Base-by-base conservation (phyloP, 2,888 invertebrate genomes). In the Drosophila borborema region DNA sequence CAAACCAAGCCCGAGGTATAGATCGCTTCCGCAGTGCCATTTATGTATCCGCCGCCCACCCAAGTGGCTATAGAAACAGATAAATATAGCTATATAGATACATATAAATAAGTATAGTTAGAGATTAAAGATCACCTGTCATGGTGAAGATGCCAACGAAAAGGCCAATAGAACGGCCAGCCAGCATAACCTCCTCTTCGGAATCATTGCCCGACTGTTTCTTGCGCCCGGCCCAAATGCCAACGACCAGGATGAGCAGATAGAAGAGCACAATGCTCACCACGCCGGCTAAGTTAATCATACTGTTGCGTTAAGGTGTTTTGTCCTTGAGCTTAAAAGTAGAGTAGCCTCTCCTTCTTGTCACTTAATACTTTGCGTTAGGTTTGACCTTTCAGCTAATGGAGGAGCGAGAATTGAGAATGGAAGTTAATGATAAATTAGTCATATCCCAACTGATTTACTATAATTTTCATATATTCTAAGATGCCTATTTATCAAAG, bases 31-130 rank as follows among this genome's bases (percentile, higher is more conserved):
- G 99, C 99, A 20, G 99, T 99, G 76, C 99, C 99, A 93, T 99
- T 99, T 93, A 99, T 99, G 94, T 99, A 99, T 59, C 99, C 99
- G 49, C 99, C 99, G 74, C 99, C 99, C 61, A 99, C 99, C 99
- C 99, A 99, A 18, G 99, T 99, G 54, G 99, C 99, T 98, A 93
- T 28, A 93, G 45, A 20, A 8, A 34, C n/a, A 31, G 4, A 40
- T 3, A 56, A 0, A 49, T 9, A 49, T 31, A 1, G 7, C n/a
- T 6, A 31, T 49, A 49, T 49, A 38, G 2, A 20, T 3, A 46
- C 6, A 45, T 9, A 43, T 38, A 20, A 16, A 51, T 23, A 10
- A 45, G 8, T 7, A 36, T 3, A 8, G 40, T 16, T 7, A 43
- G n/a, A 7, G 23, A 16, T 38, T 20, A 2, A 28, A 16, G 80